These are phyloP conservation scores for Digitonthophagus gazella DNA, from an alignment of 2,888 invertebrate species.

Conservation along the genomic window DNA sequence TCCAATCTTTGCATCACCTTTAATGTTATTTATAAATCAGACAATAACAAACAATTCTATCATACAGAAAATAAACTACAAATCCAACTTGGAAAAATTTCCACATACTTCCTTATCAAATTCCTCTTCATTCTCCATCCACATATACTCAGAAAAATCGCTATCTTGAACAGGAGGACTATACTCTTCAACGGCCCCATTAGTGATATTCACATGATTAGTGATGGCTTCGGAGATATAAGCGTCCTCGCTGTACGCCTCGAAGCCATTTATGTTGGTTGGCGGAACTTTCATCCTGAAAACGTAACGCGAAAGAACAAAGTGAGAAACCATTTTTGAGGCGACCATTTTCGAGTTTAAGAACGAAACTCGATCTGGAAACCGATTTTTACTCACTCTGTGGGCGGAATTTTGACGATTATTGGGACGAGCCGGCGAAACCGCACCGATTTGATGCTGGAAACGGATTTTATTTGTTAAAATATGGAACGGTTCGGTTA, in stretches of 20 bases:
- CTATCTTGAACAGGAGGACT: slow-evolving; percentile 55
- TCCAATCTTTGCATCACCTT: slow-evolving; percentile 85
- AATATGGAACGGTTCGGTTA: background rate
- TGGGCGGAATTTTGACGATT: slow-evolving; percentile 1
- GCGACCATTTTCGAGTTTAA: slow-evolving; percentile 28
- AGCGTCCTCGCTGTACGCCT: slow-evolving; percentile 34
- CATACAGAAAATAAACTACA: background rate
- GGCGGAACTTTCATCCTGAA: slow-evolving; percentile 34
- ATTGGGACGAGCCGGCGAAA: background rate
- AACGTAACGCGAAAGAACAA: slow-evolving; percentile 21
- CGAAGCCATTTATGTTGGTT: slow-evolving; percentile 33
- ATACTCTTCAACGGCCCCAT: slow-evolving; percentile 46
- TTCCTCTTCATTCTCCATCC: slow-evolving; percentile 94
- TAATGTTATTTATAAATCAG: too few species aligned
- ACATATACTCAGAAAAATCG: slow-evolving; percentile 88
- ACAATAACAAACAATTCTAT: too few species aligned
- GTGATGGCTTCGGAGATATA: slow-evolving; percentile 29
- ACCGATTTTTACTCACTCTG: background rate
- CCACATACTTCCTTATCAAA: slow-evolving; percentile 78
- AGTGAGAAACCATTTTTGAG: slow-evolving; percentile 13
- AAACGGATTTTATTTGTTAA: background rate
- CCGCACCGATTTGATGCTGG: background rate
- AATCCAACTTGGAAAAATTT: too few species aligned
- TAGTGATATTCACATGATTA: slow-evolving; percentile 39
- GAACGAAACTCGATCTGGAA: too few species aligned